phyloP scores from a whole-genome alignment of 2,888 invertebrate species.

The Apamea crenata region DNA sequence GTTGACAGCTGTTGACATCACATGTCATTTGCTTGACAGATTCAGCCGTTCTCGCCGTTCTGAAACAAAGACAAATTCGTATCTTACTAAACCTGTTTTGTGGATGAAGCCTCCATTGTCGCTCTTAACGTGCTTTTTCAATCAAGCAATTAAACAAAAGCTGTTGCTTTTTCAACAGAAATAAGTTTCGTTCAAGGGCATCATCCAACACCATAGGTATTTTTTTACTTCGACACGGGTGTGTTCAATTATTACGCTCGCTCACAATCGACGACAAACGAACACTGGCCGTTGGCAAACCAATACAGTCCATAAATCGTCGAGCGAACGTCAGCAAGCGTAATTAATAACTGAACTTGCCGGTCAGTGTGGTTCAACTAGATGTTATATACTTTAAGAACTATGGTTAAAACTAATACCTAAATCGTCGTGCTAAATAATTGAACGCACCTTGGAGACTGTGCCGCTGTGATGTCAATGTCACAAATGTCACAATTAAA shows the following conservation, averaged over 20 bases:
- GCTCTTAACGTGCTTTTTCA: neutral
- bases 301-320: too few relatives aligned
- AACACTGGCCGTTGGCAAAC: neutral
- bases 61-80: neutral
- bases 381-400: too few relatives aligned
- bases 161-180: neutral
- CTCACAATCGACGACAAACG: neutral
- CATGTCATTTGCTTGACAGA: conserved; percentile 6
- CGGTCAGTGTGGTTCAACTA: neutral
- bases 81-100: neutral
- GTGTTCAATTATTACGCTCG: neutral
- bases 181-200: neutral
- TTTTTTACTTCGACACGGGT: neutral
- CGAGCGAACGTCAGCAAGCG: too few relatives aligned
- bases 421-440: neutral
- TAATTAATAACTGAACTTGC: too few relatives aligned
- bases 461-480: neutral
- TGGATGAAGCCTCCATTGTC: neutral
- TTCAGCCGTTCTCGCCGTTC: neutral
- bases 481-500: too few relatives aligned
- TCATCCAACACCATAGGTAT: neutral
- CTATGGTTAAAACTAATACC: neutral
- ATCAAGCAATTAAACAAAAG: neutral
- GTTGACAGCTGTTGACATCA: neutral
- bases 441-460: neutral